Evolutionary conservation across 2,888 invertebrate species (phyloP).

Genomic region (Erpobdella octoculata): DNA sequence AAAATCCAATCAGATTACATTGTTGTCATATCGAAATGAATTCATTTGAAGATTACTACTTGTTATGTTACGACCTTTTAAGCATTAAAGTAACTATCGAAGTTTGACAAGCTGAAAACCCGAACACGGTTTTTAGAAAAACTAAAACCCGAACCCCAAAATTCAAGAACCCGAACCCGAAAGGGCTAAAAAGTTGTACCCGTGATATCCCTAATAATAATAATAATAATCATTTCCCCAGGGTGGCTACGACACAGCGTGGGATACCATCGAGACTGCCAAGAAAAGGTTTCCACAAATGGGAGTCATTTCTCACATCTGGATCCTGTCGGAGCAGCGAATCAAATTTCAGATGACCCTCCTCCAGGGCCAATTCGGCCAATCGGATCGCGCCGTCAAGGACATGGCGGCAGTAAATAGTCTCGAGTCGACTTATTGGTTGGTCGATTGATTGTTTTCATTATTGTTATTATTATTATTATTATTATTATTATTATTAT

Average conservation of each 20-base stretch:
- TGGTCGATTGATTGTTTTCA: neutral
- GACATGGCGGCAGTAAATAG: constrained; percentile 64
- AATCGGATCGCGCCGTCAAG: constrained; percentile 64
- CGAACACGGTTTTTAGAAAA: too few species aligned
- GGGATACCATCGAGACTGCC: constrained; percentile 60
- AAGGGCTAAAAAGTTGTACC: too few species aligned
- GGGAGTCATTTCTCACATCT: constrained; percentile 59
- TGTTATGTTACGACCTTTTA: neutral
- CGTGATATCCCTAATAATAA: too few species aligned
- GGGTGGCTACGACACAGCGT: constrained; percentile 59
- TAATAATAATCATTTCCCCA: too few species aligned
- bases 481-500: neutral
- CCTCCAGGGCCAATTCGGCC: constrained; percentile 61
- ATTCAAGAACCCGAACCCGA: too few species aligned
- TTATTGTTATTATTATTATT: neutral
- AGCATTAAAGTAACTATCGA: too few species aligned
- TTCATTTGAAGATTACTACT: too few species aligned
- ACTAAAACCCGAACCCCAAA: too few species aligned
- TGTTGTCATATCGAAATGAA: too few species aligned
- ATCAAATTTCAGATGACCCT: constrained; percentile 46
- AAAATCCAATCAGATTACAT: too few species aligned
- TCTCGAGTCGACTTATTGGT: constrained; percentile 58
- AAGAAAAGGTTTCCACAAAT: constrained; percentile 61
- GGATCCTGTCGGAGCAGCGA: constrained; percentile 59
- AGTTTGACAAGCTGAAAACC: too few species aligned